Evolutionary conservation across 2,113 vertebrate species (phyloP), one percentile per base, ranked within the genome.

Genomic region (Tenrec ecaudatus): DNA sequence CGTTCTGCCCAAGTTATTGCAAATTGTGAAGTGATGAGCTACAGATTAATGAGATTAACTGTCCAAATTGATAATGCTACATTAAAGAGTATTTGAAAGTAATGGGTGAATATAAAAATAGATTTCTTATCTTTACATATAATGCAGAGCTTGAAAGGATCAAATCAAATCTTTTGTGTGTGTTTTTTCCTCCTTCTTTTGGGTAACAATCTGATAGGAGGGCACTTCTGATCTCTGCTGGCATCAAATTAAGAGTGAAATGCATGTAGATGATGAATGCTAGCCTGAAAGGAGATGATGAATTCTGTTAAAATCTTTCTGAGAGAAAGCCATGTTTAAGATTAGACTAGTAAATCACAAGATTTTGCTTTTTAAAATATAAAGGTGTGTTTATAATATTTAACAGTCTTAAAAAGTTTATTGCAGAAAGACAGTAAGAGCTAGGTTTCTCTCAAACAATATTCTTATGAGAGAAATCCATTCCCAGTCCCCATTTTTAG

Each of bases 311-410:
- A 83, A 36, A 68, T 53, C 69, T 78, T 77, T 23, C 47, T 38
- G 77, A 60, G 57, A 82, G 40, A 88, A 14, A n/a, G n/a, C 3
- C 68, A 14, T 58, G 79, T 57, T 53, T 78, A 78, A 12, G 57
- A 10, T 40, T 75, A 11, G 84, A 73, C 58, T 43, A 40, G 33
- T 80, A 88, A 92, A 79, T 90, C 20, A 90, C 31, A 58, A 23
- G 20, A 40, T 20, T 79, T 89, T 94, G 31, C 77, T 92, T 92
- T 86, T 95, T 27, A 84, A 93, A 92, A 83, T 88, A 43, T 84
- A 81, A 93, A 90, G 68, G n/a, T 84, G 15, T 64, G 66, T 75
- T 87, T 68, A 40, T 36, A 86, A 78, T 86, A 82, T 38, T 82
- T 79, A 88, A 53, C 43, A 90, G 3, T 81, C 69, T 58, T 83